Conservation (phyloP, 2,797 vertebrate species). For the Synaphobranchus kaupii region DNA sequence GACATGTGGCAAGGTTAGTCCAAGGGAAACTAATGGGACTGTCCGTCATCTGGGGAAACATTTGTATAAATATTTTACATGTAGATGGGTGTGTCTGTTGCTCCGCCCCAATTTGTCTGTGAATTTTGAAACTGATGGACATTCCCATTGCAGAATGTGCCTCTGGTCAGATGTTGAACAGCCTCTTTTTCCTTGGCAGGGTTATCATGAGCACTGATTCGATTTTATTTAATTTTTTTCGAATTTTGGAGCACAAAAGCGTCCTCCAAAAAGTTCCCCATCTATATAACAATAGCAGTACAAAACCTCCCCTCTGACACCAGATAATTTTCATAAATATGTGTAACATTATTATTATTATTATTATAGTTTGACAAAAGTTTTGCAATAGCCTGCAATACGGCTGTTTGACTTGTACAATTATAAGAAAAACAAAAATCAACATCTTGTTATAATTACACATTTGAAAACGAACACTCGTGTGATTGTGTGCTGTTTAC, state of each 20-base stretch:
- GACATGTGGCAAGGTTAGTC: neutral
- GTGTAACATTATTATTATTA: neutral
- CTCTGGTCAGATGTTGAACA: constrained; percentile 4
- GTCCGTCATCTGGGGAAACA: neutral
- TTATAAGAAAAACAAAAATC: neutral
- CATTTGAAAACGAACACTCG: neutral
- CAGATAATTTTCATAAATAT: neutral
- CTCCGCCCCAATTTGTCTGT: neutral
- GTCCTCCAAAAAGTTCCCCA: neutral
- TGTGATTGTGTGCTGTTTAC: neutral
- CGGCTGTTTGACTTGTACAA: neutral
- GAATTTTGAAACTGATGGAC: neutral
- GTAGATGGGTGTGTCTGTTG: neutral
- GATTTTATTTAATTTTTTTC: neutral
- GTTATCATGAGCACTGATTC: neutral
- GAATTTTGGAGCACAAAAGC: neutral
- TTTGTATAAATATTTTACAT: neutral
- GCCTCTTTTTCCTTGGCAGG: neutral
- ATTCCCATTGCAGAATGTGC: constrained; percentile 7
- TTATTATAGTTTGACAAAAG: neutral
- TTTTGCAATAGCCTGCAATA: neutral
- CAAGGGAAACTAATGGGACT: neutral
- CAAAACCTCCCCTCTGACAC: neutral
- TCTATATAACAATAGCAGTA: neutral
- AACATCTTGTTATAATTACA: neutral